These are phyloP conservation scores for Tyria jacobaeae DNA, from an alignment of 2,888 invertebrate species.

Conservation along the genomic window DNA sequence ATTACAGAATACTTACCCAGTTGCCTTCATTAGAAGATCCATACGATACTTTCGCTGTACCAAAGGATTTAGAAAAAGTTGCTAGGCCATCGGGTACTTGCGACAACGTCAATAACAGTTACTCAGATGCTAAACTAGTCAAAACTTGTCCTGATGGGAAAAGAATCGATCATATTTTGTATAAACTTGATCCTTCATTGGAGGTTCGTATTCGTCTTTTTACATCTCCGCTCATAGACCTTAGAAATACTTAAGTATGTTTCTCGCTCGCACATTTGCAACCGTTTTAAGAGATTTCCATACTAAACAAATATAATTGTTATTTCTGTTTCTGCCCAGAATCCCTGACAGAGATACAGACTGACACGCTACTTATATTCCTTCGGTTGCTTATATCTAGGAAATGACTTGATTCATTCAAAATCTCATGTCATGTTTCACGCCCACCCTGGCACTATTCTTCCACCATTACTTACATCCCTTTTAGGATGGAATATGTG, in stretches of 20 bases:
- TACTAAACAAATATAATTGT: too few species aligned
- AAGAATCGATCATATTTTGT: slow-evolving; percentile 97
- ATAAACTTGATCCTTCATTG: slow-evolving; percentile 70
- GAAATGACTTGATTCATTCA: too few species aligned
- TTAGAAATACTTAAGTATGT: neutral
- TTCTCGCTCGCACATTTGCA: neutral
- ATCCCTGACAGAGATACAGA: too few species aligned
- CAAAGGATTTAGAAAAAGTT: slow-evolving; percentile 49
- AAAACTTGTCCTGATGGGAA: slow-evolving; percentile 90
- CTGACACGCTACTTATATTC: too few species aligned
- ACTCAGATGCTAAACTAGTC: slow-evolving; percentile 87
- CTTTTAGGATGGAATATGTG: too few species aligned
- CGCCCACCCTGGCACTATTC: too few species aligned
- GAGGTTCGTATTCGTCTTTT: slow-evolving; percentile 63
- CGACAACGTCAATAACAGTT: slow-evolving; percentile 91
- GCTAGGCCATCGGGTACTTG: slow-evolving; percentile 88
- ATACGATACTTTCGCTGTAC: slow-evolving; percentile 56
- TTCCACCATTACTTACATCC: too few species aligned
- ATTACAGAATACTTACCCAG: slow-evolving; percentile 77
- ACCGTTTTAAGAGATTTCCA: too few species aligned
- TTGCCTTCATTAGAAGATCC: slow-evolving; percentile 76
- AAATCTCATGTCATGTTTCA: too few species aligned
- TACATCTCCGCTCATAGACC: too few species aligned
- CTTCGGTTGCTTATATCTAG: too few species aligned
- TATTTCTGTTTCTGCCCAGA: too few species aligned